Percentiles rank a stretch among this genome's conserved stretches.
These are phyloP conservation scores for Pegoplata infirma DNA, from an alignment of 2,888 invertebrate species.

Conservation along the genomic window DNA sequence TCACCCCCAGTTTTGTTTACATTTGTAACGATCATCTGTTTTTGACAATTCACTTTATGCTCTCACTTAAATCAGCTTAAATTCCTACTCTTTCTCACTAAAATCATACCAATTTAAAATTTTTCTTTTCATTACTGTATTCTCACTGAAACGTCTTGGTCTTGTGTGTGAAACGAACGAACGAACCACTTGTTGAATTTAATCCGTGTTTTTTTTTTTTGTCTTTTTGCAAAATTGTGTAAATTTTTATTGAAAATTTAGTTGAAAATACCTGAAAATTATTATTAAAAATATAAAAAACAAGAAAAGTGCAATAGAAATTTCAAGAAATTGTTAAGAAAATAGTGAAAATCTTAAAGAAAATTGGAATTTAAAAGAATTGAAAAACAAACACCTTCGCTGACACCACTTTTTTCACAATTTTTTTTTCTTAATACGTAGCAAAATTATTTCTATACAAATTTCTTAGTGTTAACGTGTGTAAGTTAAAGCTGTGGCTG, in stretches of 20 bases:
- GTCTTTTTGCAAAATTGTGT: constrained; percentile 30
- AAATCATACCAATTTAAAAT: constrained; percentile 47
- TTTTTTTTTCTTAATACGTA: constrained; percentile 62
- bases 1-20: constrained; percentile 48
- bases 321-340: neutral
- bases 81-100: constrained; percentile 6
- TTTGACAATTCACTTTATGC: constrained; percentile 28
- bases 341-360: neutral
- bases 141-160: constrained; percentile 56
- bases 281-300: constrained; percentile 15
- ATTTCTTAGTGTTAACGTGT: constrained; percentile 18
- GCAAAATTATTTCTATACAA: constrained; percentile 41
- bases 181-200: constrained; percentile 60
- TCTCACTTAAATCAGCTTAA: constrained; percentile 4
- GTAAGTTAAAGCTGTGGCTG: constrained; percentile 31
- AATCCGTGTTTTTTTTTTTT: no score
- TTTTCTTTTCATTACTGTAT: constrained; percentile 24
- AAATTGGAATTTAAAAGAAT: constrained; percentile 23
- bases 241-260: constrained; percentile 12
- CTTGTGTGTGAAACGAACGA: no score
- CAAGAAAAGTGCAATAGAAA: constrained; percentile 16
- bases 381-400: constrained; percentile 32
- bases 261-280: constrained; percentile 25
- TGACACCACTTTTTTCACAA: constrained; percentile 24
- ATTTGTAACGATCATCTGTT: constrained; percentile 56